Conservation (phyloP, 2,113 vertebrate species). For the Notothenia rossii region DNA sequence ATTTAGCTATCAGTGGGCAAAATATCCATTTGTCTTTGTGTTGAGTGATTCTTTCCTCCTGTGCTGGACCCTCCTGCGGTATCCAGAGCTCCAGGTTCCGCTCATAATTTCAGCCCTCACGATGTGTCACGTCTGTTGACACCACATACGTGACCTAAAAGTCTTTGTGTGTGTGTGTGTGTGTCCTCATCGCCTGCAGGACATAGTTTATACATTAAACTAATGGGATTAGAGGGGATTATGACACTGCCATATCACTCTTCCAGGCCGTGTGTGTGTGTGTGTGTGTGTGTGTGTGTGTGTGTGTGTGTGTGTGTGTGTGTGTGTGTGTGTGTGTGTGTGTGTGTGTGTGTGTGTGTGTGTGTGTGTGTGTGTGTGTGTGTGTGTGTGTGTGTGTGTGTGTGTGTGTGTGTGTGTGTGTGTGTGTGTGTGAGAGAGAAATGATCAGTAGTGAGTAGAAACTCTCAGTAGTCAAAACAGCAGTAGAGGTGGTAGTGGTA, state of each 20-base stretch:
- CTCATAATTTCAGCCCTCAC: conserved; percentile 58
- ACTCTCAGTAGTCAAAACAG: background rate
- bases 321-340: too few species aligned
- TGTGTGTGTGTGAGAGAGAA: conserved; percentile 1
- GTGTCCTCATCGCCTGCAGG: background rate
- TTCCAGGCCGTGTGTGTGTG: too few species aligned
- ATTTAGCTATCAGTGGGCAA: conserved; percentile 55
- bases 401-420: conserved; percentile 18
- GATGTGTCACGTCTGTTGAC: conserved; percentile 38
- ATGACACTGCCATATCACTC: too few species aligned
- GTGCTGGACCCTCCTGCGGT: conserved; percentile 33
- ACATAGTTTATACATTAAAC: too few species aligned
- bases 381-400: conserved; percentile 1
- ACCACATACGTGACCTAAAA: conserved; percentile 23
- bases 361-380: conserved; percentile 8
- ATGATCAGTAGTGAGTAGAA: background rate
- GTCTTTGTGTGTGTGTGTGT: conserved; percentile 18
- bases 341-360: too few species aligned
- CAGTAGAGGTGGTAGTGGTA: background rate
- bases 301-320: too few species aligned
- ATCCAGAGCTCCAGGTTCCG: conserved; percentile 38
- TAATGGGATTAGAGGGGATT: too few species aligned
- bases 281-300: too few species aligned
- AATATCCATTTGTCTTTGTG: conserved; percentile 73
- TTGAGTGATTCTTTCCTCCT: conserved; percentile 79